A percentile compares a stretch with the other conserved stretches of the same genome.
These are phyloP conservation scores for Altica lythri DNA, from an alignment of 2,888 invertebrate species.

Conservation along the genomic window DNA sequence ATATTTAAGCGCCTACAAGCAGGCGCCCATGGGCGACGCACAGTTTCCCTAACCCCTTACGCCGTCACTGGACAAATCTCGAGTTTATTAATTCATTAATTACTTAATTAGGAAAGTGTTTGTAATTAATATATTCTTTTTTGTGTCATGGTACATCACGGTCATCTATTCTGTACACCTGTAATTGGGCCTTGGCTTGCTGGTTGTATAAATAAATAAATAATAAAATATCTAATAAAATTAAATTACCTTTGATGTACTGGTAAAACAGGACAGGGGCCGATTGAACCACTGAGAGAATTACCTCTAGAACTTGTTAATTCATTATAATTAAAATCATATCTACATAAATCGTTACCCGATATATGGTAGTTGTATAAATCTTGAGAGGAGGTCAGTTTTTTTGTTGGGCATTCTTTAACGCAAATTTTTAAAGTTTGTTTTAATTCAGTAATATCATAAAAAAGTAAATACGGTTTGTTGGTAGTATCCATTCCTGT, in stretches of 20 bases:
- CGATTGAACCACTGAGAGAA: slow-evolving; percentile 59
- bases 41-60: too few species aligned
- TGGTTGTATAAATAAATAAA: too few species aligned
- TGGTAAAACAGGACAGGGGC: slow-evolving; percentile 81
- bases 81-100: too few species aligned
- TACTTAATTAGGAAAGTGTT: too few species aligned
- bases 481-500: slow-evolving; percentile 82
- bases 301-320: slow-evolving; percentile 49
- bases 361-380: slow-evolving; percentile 76
- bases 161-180: too few species aligned
- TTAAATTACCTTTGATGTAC: slow-evolving; percentile 69
- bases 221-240: too few species aligned
- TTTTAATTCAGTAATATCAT: slow-evolving; percentile 77
- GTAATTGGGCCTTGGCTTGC: too few species aligned
- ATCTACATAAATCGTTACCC: slow-evolving; percentile 78
- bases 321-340: slow-evolving; percentile 66
- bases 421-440: slow-evolving; percentile 88
- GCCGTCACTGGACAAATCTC: too few species aligned
- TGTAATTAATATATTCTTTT: too few species aligned
- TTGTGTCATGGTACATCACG: too few species aligned
- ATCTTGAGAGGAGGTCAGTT: slow-evolving; percentile 67
- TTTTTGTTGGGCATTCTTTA: slow-evolving; percentile 78
- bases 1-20: too few species aligned
- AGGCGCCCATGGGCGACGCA: too few species aligned
- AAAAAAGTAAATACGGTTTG: slow-evolving; percentile 80